Base-by-base conservation (phyloP, 1,140 invertebrate species). In the Tetragnatha versicolor region DNA sequence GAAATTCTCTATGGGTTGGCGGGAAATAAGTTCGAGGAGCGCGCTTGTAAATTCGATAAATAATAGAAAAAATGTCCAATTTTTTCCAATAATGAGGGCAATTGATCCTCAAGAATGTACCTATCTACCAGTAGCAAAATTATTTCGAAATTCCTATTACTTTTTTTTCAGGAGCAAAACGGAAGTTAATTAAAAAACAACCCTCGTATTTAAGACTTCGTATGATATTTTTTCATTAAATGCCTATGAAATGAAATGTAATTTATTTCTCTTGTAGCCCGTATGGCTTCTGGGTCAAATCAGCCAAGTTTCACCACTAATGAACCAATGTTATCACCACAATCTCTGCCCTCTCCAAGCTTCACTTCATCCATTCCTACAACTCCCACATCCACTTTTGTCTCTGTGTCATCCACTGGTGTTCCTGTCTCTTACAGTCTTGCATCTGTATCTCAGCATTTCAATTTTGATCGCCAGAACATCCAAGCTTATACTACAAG, bases 251-350 rank as follows among this genome's bases (percentile, higher is more conserved):
- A n/a, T n/a, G n/a, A n/a, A n/a, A n/a, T n/a, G n/a, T n/a, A n/a
- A n/a, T n/a, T n/a, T n/a, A n/a, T n/a, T 37, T 2, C 10, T 20
- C 22, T 37, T 27, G 3, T n/a, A 82, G 81, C 39, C 42, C 81
- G 81, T n/a, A 80, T 82, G 5, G 37, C 78, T 27, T 79, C 79
- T 53, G 79, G 72, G 33, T 66, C 79, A 14, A 60, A 53, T 39
- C 81, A 81, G 42, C 9, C 53, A 49, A 60, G 12, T 35, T 82
- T 76, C 65, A 25, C 60, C n/a, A 42, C 49, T 25, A 51, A 22
- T 39, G 81, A 82, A 6, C 31, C 79, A n/a, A 51, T 80, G 37
- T 35, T 82, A 14, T 82, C 81, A 22, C 81, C 81, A 17, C 75
- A 77, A 53, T 55, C 81, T 31, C 49, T 75, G 25, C 61, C 73